Evolutionary conservation across 2,113 vertebrate species (phyloP).

Genomic region (Paratilapia polleni): DNA sequence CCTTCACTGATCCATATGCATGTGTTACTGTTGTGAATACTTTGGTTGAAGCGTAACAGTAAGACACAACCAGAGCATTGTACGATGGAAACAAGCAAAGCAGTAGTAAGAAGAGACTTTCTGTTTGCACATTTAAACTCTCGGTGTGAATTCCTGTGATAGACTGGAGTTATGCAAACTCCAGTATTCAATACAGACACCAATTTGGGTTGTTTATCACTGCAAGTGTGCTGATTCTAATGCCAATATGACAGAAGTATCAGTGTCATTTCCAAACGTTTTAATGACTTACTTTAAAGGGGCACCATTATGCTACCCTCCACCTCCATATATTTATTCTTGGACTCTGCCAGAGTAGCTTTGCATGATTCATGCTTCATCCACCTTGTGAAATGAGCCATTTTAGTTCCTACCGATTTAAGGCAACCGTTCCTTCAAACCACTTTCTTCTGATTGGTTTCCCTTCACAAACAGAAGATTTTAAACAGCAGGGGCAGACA

Average conservation of each 20-base stretch:
- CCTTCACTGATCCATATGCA: constrained; percentile 39
- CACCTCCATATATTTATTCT: not conserved
- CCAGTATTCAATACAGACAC: not conserved
- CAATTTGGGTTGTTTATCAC: not conserved
- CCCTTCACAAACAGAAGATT: not conserved
- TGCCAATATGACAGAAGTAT: not conserved
- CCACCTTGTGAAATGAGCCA: not conserved
- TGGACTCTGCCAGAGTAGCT: not conserved
- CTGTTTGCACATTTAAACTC: not conserved
- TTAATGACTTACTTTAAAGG: not conserved
- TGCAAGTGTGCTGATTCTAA: not conserved
- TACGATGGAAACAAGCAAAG: not conserved
- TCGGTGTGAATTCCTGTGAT: not conserved
- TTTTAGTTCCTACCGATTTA: too few relatives aligned
- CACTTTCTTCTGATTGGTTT: not conserved
- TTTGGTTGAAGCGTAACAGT: constrained; percentile 12
- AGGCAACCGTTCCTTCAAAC: too few relatives aligned
- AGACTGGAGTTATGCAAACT: not conserved
- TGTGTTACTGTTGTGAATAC: constrained; percentile 42
- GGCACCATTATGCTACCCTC: not conserved
- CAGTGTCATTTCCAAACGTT: not conserved
- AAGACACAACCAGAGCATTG: not conserved
- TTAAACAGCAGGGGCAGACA: not conserved
- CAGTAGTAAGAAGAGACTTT: not conserved
- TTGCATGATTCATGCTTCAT: not conserved